Evolutionary conservation across 2,888 invertebrate genomes (phyloP), one percentile per base, ranked within the genome.

Genomic region (Clusia tigrina): DNA sequence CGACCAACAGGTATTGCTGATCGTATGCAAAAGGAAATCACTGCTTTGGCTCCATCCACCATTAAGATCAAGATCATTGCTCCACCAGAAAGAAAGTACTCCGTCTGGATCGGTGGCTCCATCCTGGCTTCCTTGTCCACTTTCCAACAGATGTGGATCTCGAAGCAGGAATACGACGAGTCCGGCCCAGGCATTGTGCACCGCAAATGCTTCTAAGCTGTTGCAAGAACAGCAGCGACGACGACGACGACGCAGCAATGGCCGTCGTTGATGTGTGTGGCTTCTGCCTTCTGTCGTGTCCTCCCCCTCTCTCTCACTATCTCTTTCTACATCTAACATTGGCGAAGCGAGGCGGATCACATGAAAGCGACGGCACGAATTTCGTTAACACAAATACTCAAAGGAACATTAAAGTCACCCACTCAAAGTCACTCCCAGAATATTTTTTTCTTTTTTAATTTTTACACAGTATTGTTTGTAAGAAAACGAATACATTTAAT

Each of bases 11-110:
- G 83, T 89, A 92, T 93, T 85, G 93, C 93, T 84, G 93, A 93
- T 88, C 89, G 93, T 84, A 93, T 93, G 89, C 93, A 93, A 87
- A 93, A 92, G 87, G 93, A 93, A 86, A 93, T 93, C 87, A 93
- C 93, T 80, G 90, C 92, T 78, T 87, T 94, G 75, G 94, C 95
- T 69, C 95, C 95, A 74, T 91, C 92, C 69, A 94, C 94, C 83
- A 95, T 94, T 88, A 95, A 94, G 88, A 94, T 95, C 88, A 95
- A 94, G 88, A 95, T 95, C 86, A 95, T 93, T 86, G 93, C 94
- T 83, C 93, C 94, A 83, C 93, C 93, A 71, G 93, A 94, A 84
- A 89, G 93, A 85, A 93, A 94, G 83, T 93, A 93, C 88, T 94
- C 94, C 84, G 93, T 93, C 81, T 93, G 93, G 93, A 93, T 93